Percentiles rank a stretch among this genome's conserved stretches.
These are phyloP conservation scores for Oithona nana DNA, from an alignment of 2,888 invertebrate genomes.

Conservation along the genomic window DNA sequence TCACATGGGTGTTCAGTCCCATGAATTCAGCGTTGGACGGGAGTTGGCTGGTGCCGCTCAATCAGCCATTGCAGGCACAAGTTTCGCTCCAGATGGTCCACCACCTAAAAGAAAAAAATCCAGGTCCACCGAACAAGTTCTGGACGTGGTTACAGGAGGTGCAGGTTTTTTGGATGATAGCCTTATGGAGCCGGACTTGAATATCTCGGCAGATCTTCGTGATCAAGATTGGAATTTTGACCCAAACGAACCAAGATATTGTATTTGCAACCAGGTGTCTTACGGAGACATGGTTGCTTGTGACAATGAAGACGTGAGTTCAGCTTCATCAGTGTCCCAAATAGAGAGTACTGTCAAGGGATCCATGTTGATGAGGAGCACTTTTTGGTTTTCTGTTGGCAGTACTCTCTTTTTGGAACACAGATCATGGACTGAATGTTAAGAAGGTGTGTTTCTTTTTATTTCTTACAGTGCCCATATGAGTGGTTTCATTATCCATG, in stretches of 20 bases:
- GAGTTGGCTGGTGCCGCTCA: constrained; percentile 52
- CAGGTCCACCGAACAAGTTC: not conserved
- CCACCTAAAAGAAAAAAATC: constrained; percentile 22
- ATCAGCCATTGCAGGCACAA: constrained; percentile 44
- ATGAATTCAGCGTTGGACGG: constrained; percentile 47
- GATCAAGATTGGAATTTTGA: constrained; percentile 66
- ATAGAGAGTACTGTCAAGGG: too few relatives aligned
- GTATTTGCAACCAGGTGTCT: constrained; percentile 88
- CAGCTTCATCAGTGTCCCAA: too few relatives aligned
- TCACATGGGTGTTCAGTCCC: constrained; percentile 31
- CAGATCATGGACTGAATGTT: too few relatives aligned
- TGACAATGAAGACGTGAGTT: constrained; percentile 80
- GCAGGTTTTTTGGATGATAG: too few relatives aligned
- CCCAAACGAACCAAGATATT: constrained; percentile 88
- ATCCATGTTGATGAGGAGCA: too few relatives aligned
- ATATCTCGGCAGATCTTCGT: too few relatives aligned
- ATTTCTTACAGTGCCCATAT: constrained; percentile 31
- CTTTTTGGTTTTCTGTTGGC: too few relatives aligned
- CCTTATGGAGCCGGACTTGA: too few relatives aligned
- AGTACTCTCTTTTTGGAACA: too few relatives aligned
- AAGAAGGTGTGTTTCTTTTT: not conserved
- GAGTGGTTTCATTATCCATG: constrained; percentile 98
- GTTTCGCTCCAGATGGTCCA: constrained; percentile 24
- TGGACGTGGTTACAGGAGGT: too few relatives aligned
- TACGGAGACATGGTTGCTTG: constrained; percentile 99